phyloP scores from a whole-genome alignment of 1,140 invertebrate species.

The Atta colombica region DNA sequence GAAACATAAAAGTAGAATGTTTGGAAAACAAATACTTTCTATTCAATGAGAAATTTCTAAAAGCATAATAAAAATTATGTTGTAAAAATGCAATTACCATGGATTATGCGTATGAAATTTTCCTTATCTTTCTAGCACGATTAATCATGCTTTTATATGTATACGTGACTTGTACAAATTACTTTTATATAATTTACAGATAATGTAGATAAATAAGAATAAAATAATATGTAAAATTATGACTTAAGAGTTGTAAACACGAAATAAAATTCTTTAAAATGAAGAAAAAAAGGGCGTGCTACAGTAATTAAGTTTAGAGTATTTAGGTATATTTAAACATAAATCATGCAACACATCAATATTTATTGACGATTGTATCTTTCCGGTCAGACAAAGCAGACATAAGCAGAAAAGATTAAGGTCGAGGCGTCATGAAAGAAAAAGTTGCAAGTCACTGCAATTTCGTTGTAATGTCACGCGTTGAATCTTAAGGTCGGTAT shows the following conservation, averaged over 20 bases:
- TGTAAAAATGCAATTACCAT: not conserved
- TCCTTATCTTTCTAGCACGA: not conserved
- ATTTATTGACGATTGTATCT: conserved; percentile 16
- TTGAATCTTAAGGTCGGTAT: not conserved
- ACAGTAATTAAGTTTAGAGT: not conserved
- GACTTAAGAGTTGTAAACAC: not conserved
- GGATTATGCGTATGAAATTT: not conserved
- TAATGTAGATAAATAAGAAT: not conserved
- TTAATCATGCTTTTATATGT: not conserved
- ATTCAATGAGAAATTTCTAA: not conserved
- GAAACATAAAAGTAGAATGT: conserved; percentile 31
- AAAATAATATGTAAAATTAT: not conserved
- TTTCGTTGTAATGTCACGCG: conserved; percentile 41
- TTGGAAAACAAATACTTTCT: conserved; percentile 22
- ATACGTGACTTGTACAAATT: not conserved
- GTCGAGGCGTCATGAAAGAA: conserved; percentile 42
- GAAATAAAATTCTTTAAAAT: not conserved
- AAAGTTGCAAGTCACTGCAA: conserved; percentile 52
- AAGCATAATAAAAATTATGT: conserved; percentile 5
- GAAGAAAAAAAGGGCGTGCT: not conserved
- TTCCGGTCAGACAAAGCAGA: not conserved
- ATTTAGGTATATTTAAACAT: no score
- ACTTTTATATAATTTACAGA: not conserved
- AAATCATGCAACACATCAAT: no score
- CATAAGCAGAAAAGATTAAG: conserved; percentile 42